Evolutionary conservation across 2,888 invertebrate genomes (phyloP).

Genomic region (Bellardia bayeri): DNA sequence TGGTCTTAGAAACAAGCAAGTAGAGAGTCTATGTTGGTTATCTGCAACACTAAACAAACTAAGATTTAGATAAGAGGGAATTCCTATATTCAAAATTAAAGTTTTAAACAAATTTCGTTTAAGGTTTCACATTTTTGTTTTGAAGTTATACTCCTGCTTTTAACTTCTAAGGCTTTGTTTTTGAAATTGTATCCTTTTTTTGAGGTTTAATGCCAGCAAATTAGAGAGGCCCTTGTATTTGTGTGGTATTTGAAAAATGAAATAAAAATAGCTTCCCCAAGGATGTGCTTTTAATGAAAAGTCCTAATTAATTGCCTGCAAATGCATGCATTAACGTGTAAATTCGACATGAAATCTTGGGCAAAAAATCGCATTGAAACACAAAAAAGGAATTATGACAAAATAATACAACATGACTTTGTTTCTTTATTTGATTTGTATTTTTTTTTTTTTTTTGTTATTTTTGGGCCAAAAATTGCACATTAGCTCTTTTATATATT

Average conservation of each 20-base stretch:
- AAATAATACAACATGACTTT: slow-evolving; percentile 64
- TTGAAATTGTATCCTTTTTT: slow-evolving; percentile 34
- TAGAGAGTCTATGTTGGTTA: neutral
- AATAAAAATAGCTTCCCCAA: slow-evolving; percentile 67
- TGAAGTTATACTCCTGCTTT: neutral
- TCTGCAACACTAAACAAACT: too few species aligned
- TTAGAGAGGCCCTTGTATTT: slow-evolving; percentile 39
- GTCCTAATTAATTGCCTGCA: slow-evolving; percentile 73
- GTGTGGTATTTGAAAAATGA: slow-evolving; percentile 30
- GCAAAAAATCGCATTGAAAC: neutral
- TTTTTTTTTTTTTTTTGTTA: slow-evolving; percentile 19
- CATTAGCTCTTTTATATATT: slow-evolving; percentile 53
- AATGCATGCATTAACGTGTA: slow-evolving; percentile 70
- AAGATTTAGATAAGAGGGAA: too few species aligned
- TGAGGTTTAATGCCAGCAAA: neutral
- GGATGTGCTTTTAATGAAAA: slow-evolving; percentile 72
- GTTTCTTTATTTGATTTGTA: slow-evolving; percentile 61
- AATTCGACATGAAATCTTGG: slow-evolving; percentile 51
- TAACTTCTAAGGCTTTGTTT: slow-evolving; percentile 2
- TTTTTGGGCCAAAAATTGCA: slow-evolving; percentile 63
- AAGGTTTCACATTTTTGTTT: too few species aligned
- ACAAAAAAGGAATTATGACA: slow-evolving; percentile 48
- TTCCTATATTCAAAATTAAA: too few species aligned
- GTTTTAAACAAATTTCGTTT: slow-evolving; percentile 3
- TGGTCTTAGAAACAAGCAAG: slow-evolving; percentile 75